Conservation (phyloP, 1,140 invertebrate genomes). For the Philotrypesis tridentata region DNA sequence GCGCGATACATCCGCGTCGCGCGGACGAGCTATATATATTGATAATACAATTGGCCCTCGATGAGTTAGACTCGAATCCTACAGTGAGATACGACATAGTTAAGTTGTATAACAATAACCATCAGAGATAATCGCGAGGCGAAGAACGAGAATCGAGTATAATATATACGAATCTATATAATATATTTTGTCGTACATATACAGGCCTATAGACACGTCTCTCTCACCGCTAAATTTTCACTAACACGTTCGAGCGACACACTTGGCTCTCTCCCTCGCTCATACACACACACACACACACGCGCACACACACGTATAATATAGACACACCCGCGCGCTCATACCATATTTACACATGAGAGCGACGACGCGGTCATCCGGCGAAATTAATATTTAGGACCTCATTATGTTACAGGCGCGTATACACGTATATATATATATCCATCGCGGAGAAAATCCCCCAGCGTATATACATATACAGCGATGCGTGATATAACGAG, state of each 20-base stretch:
- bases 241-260: background rate
- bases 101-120: background rate
- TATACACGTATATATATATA: background rate
- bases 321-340: too few relatives aligned
- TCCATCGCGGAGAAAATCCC: background rate
- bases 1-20: conserved; percentile 8
- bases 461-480: too few relatives aligned
- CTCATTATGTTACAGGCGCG: background rate
- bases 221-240: conserved; percentile 8
- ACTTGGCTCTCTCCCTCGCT: background rate
- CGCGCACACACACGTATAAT: background rate
- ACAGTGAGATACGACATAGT: too few relatives aligned
- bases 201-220: background rate
- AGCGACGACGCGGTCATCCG: background rate
- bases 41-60: conserved; percentile 41
- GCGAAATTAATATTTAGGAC: background rate
- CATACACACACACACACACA: too few relatives aligned
- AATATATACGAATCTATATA: too few relatives aligned
- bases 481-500: conserved; percentile 19
- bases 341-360: background rate
- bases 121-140: conserved; percentile 2
- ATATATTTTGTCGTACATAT: too few relatives aligned
- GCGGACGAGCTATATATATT: conserved; percentile 11
- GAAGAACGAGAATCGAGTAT: too few relatives aligned
- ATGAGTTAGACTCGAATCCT: conserved; percentile 10